Evolutionary conservation across 2,113 vertebrate genomes (phyloP).

Genomic region (Pelecanus crispus): DNA sequence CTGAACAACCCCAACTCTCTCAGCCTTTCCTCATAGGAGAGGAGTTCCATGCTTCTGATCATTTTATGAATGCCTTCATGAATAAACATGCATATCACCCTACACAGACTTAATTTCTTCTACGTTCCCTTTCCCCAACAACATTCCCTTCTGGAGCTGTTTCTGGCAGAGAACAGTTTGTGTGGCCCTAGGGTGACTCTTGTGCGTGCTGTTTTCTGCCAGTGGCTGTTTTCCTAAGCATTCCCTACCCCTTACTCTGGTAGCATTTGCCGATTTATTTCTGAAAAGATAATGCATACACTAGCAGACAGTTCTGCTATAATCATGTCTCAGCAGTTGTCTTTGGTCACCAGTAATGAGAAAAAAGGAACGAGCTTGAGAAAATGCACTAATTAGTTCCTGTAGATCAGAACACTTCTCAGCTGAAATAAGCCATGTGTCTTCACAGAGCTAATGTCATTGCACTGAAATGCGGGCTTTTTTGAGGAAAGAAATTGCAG

Average conservation of each 20-base stretch:
- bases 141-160: neutral
- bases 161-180: neutral
- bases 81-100: neutral
- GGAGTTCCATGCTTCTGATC: neutral
- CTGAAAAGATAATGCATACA: neutral
- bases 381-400: slow-evolving; percentile 56
- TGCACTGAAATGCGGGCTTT: neutral
- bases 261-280: slow-evolving; percentile 1
- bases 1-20: no score
- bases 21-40: neutral
- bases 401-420: slow-evolving; percentile 19
- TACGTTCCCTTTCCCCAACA: neutral
- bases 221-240: neutral
- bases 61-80: neutral
- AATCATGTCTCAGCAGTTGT: slow-evolving; percentile 42
- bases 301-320: slow-evolving; percentile 19
- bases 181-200: neutral
- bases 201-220: neutral
- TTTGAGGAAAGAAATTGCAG: neutral
- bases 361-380: slow-evolving; percentile 7
- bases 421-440: slow-evolving; percentile 3
- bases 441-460: slow-evolving; percentile 20
- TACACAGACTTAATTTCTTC: neutral
- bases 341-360: slow-evolving; percentile 61
- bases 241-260: neutral